These are phyloP conservation scores for Salticus scenicus DNA, from an alignment of 2,888 invertebrate species.

Conservation along the genomic window DNA sequence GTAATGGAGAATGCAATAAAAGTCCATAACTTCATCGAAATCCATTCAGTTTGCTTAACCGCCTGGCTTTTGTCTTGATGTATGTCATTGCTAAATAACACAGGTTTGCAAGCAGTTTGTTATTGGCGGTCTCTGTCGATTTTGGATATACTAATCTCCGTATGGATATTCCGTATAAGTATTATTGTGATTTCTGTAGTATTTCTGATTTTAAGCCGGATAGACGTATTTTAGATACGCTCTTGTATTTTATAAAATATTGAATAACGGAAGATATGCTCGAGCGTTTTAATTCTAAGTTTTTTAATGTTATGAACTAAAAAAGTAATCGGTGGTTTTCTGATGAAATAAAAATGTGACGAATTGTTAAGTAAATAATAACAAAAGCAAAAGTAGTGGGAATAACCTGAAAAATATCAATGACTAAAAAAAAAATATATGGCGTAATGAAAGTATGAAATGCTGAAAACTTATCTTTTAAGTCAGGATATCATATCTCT, in stretches of 20 bases:
- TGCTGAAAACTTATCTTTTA: constrained; percentile 4
- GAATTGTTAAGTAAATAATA: constrained; percentile 15
- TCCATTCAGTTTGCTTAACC: too few species aligned
- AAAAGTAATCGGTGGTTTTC: neutral
- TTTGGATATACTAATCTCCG: too few species aligned
- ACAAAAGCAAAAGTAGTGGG: neutral
- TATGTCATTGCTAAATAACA: too few species aligned
- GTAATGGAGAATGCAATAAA: too few species aligned
- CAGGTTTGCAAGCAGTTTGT: too few species aligned
- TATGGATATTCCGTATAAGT: too few species aligned
- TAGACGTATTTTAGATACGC: neutral
- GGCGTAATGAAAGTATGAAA: constrained; percentile 17
- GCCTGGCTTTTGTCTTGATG: too few species aligned
- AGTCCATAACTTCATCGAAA: too few species aligned
- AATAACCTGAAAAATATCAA: constrained; percentile 29
- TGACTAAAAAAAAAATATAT: constrained; percentile 26
- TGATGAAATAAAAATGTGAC: too few species aligned
- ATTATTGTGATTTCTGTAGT: too few species aligned
- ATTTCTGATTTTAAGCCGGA: too few species aligned
- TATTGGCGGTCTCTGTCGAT: too few species aligned
- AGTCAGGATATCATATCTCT: neutral
- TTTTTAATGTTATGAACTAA: neutral
- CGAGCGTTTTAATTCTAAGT: constrained; percentile 14
- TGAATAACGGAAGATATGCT: constrained; percentile 4
- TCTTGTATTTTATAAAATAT: neutral